Evolutionary conservation across 2,888 invertebrate species (phyloP).

Genomic region (Phengaris alcon): DNA sequence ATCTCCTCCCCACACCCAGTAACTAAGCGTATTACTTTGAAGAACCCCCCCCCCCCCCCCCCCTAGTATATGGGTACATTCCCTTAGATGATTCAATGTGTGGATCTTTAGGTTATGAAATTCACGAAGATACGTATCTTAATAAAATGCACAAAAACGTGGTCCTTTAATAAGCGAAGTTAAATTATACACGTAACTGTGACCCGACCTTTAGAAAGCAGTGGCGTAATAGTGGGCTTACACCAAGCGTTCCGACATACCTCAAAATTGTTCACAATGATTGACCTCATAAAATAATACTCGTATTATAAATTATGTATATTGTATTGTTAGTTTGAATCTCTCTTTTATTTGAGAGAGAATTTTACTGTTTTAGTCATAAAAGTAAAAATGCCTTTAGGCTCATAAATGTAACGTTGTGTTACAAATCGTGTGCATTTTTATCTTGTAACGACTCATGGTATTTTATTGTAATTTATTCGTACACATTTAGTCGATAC

Average conservation of each 20-base stretch:
- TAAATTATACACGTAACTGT: neutral
- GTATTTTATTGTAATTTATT: neutral
- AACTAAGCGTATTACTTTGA: no score
- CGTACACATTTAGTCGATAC: neutral
- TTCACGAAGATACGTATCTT: neutral
- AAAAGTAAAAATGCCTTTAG: neutral
- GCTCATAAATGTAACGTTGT: neutral
- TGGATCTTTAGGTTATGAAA: neutral
- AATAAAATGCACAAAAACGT: conserved; percentile 5
- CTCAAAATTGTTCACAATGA: neutral
- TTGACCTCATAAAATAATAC: conserved; percentile 16
- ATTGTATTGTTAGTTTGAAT: neutral
- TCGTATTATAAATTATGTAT: neutral
- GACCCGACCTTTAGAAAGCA: conserved; percentile 26
- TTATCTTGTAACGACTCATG: neutral
- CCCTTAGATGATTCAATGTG: neutral
- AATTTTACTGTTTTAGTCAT: neutral
- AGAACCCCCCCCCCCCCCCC: no score
- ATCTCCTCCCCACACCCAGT: no score
- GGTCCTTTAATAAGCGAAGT: conserved; percentile 16
- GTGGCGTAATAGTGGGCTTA: neutral
- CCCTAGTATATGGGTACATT: no score
- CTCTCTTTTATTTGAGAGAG: conserved; percentile 3
- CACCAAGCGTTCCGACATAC: conserved; percentile 17
- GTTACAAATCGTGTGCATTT: neutral